These are phyloP conservation scores for Notolepis coatsorum DNA, from an alignment of 2,797 vertebrate genomes.

Conservation along the genomic window DNA sequence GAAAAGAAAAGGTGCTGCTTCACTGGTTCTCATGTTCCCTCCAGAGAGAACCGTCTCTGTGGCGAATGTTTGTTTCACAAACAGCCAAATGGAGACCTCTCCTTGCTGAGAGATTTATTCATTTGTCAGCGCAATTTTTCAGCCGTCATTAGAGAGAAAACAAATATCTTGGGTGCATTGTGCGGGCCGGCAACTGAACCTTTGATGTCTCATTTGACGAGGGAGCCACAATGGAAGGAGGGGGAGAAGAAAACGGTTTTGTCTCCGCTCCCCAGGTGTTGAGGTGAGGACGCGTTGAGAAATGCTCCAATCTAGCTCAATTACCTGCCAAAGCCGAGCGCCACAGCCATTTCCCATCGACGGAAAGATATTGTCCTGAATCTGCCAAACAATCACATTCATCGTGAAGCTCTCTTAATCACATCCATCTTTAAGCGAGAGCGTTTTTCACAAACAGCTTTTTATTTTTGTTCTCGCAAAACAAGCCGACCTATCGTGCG, in stretches of 20 bases:
- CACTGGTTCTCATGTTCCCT: constrained; percentile 55
- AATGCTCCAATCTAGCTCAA: constrained; percentile 63
- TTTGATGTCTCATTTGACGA: constrained; percentile 13
- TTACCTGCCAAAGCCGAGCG: constrained; percentile 46
- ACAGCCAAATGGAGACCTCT: constrained; percentile 42
- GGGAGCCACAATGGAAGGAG: constrained; percentile 8
- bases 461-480: too few species aligned
- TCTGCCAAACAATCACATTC: constrained; percentile 45
- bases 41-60: constrained; percentile 38
- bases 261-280: constrained; percentile 33
- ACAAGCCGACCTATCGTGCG: constrained; percentile 45
- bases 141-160: constrained; percentile 70
- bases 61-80: constrained; percentile 54
- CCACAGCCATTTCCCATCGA: constrained; percentile 49
- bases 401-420: constrained; percentile 55
- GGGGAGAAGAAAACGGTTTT: constrained; percentile 20
- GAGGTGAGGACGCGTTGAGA: constrained; percentile 33
- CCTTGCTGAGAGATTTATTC: constrained; percentile 52
- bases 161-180: constrained; percentile 43
- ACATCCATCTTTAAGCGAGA: constrained; percentile 29
- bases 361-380: constrained; percentile 50
- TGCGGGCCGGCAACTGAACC: constrained; percentile 27
- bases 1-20: constrained; percentile 46
- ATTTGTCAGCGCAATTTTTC: constrained; percentile 68
- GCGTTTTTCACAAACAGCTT: constrained; percentile 38